Evolutionary conservation across 1,140 invertebrate species (phyloP).

Genomic region (Drosophila takahashii): DNA sequence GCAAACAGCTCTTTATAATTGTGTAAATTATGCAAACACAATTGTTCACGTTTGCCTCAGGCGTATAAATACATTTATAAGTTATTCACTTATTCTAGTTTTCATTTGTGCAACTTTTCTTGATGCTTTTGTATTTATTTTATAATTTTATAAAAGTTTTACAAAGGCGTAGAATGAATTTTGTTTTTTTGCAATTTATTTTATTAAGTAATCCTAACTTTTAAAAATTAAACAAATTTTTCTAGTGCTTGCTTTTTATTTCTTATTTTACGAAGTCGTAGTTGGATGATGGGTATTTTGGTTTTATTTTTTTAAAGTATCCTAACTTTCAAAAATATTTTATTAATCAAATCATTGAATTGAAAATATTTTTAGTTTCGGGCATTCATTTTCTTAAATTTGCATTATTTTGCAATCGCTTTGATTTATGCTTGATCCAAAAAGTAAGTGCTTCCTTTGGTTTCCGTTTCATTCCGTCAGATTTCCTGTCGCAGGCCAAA

Average conservation of each 20-base stretch:
- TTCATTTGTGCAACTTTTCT: not conserved
- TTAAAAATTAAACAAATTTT: too few relatives aligned
- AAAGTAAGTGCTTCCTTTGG: slow-evolving; percentile 22
- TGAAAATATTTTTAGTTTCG: not conserved
- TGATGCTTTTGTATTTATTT: not conserved
- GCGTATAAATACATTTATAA: not conserved
- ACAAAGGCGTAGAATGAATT: not conserved
- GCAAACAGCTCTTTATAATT: not conserved
- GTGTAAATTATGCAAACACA: slow-evolving; percentile 1
- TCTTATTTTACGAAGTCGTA: too few relatives aligned
- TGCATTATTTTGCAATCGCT: not conserved
- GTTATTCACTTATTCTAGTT: not conserved
- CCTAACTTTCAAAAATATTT: not conserved
- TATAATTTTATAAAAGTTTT: not conserved
- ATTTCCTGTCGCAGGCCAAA: slow-evolving; percentile 23
- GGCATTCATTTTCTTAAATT: not conserved
- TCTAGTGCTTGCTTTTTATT: too few relatives aligned
- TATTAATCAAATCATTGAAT: too few relatives aligned
- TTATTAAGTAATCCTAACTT: not conserved
- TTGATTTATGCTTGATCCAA: slow-evolving; percentile 18
- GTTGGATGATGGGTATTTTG: too few relatives aligned
- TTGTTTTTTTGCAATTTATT: too few relatives aligned
- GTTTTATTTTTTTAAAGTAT: not conserved
- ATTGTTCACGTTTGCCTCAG: not conserved
- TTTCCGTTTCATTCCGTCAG: slow-evolving; percentile 1